A percentile compares a stretch with the other conserved stretches of the same genome.
phyloP scores from a whole-genome alignment of 53 echinoderm and acorn worm genomes.

The Glandiceps talaboti region DNA sequence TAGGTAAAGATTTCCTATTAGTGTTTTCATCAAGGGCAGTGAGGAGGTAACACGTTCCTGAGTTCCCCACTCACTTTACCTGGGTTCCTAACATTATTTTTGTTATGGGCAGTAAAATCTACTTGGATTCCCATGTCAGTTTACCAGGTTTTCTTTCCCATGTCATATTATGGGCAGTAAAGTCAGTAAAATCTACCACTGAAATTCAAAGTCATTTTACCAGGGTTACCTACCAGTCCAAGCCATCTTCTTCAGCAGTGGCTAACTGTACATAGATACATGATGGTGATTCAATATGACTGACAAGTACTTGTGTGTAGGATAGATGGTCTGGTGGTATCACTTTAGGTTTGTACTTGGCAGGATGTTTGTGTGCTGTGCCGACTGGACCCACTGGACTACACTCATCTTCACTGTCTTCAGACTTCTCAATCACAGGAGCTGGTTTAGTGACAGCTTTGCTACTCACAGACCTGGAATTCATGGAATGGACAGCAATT shows the following conservation, averaged over 20 bases:
- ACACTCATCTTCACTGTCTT: not conserved
- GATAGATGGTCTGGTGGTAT: conserved; percentile 8
- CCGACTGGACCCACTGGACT: not conserved
- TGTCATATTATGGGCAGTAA: too few relatives aligned
- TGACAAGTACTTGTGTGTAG: conserved; percentile 75
- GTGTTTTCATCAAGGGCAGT: too few relatives aligned
- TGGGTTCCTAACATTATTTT: too few relatives aligned
- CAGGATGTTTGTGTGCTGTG: not conserved
- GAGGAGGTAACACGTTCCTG: too few relatives aligned
- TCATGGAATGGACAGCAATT: too few relatives aligned
- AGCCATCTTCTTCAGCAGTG: conserved; percentile 68
- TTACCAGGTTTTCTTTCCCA: too few relatives aligned
- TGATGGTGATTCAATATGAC: conserved; percentile 76
- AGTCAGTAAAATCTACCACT: too few relatives aligned
- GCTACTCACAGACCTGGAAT: not conserved
- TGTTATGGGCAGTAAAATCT: too few relatives aligned
- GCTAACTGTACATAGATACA: conserved; percentile 82
- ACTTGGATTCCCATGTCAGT: too few relatives aligned
- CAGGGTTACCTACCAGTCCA: conserved; percentile 76
- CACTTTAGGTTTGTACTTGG: not conserved
- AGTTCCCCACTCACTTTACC: too few relatives aligned
- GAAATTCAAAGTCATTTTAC: too few relatives aligned
- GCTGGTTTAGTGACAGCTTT: not conserved
- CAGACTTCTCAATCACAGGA: not conserved
- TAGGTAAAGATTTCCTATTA: too few relatives aligned